Evolutionary conservation across 2,888 invertebrate species (phyloP).

Genomic region (Tenthredo distinguenda): DNA sequence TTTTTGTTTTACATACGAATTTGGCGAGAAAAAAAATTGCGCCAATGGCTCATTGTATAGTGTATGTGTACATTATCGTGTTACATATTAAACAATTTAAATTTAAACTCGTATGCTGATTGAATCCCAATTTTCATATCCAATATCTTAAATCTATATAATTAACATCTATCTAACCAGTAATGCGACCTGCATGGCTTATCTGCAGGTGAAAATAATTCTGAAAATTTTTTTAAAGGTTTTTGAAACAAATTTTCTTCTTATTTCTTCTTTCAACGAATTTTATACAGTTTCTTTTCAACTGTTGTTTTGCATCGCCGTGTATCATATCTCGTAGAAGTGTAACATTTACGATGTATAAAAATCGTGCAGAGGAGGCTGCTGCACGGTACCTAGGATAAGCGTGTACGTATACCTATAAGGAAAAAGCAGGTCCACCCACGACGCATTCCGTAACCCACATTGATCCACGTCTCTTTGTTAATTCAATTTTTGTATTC

Average conservation of each 20-base stretch:
- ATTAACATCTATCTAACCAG: too few species aligned
- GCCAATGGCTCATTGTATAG: conserved; percentile 57
- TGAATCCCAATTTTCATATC: background rate
- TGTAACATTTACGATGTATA: too few species aligned
- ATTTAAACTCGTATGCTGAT: background rate
- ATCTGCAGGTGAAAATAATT: too few species aligned
- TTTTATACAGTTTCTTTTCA: too few species aligned
- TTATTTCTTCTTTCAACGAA: too few species aligned
- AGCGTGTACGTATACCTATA: background rate
- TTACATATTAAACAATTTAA: conserved; percentile 59
- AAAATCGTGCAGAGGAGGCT: background rate
- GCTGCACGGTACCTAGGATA: background rate
- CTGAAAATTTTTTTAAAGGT: too few species aligned
- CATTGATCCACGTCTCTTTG: background rate
- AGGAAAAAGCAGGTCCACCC: conserved; percentile 70
- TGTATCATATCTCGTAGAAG: too few species aligned
- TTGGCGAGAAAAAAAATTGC: background rate
- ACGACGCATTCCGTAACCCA: conserved; percentile 65
- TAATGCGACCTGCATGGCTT: too few species aligned
- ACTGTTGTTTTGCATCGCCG: too few species aligned
- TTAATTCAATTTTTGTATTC: background rate
- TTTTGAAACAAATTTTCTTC: too few species aligned
- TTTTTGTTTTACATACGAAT: background rate
- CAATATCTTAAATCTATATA: too few species aligned
- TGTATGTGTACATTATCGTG: conserved; percentile 61